Evolutionary conservation across 2,888 invertebrate genomes (phyloP).

Genomic region (Nasonia oneida): DNA sequence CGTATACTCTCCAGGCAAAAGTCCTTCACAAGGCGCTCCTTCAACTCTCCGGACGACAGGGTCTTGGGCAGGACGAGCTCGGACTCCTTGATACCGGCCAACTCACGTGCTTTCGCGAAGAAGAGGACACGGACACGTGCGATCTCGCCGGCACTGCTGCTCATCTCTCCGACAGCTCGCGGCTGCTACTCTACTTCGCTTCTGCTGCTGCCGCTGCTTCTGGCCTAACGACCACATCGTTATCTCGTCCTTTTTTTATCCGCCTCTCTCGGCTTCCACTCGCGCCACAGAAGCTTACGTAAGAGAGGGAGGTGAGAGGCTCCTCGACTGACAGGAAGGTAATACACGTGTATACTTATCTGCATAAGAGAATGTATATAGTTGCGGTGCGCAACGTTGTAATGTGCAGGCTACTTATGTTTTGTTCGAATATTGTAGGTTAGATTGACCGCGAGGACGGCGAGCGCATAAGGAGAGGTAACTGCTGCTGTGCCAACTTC

Average conservation of each 20-base stretch:
- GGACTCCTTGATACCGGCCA: conserved; percentile 84
- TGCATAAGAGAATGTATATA: background rate
- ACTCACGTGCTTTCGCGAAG: conserved; percentile 94
- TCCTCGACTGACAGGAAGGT: background rate
- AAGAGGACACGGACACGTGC: conserved; percentile 86
- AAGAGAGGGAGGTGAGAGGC: conserved; percentile 13
- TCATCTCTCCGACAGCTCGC: conserved; percentile 25
- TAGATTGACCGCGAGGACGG: background rate
- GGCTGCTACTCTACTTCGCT: background rate
- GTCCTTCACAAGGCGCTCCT: conserved; percentile 82
- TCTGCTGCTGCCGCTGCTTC: background rate
- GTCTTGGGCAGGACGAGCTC: conserved; percentile 81
- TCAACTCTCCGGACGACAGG: conserved; percentile 81
- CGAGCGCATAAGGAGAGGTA: background rate
- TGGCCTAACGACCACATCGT: conserved; percentile 1
- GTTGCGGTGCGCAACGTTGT: background rate
- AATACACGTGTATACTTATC: background rate
- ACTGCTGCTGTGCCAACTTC: conserved; percentile 30
- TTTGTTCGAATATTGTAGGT: background rate
- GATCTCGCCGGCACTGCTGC: background rate
- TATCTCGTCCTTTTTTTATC: conserved; percentile 7
- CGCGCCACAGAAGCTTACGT: conserved; percentile 10
- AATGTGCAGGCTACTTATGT: background rate
- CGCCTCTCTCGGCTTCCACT: too few relatives aligned
- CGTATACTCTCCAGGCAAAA: conserved; percentile 86